These are phyloP conservation scores for Lepus oiostolus DNA, from an alignment of 2,797 vertebrate species.

Conservation along the genomic window DNA sequence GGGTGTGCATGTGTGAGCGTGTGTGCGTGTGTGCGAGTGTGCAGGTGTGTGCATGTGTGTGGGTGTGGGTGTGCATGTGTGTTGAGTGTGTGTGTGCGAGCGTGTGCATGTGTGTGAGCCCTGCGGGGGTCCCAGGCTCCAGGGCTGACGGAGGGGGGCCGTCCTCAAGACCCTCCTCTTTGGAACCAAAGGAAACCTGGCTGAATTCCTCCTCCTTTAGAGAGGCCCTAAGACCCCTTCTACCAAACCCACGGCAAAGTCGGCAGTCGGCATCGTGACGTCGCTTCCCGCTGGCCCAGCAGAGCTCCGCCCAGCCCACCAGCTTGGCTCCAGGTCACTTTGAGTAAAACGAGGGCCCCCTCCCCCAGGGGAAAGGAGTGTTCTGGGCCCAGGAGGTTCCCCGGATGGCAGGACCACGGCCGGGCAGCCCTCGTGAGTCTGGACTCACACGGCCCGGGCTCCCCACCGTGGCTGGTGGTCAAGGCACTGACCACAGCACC, in stretches of 20 bases:
- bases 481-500: not conserved
- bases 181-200: not conserved
- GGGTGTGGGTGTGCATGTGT: no score
- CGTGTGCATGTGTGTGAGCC: no score
- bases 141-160: accelerated
- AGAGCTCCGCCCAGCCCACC: no score
- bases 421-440: accelerated
- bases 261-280: not conserved
- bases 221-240: not conserved
- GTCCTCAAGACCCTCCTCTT: not conserved
- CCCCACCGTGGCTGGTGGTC: not conserved
- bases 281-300: no score
- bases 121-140: accelerated
- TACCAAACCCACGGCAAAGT: not conserved
- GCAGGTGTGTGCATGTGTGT: no score
- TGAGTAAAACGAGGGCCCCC: not conserved
- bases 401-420: not conserved
- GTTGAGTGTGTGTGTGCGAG: no score
- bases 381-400: not conserved
- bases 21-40: no score
- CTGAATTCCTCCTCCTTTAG: not conserved
- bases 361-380: not conserved
- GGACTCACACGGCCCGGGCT: not conserved
- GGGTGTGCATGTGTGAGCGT: no score
- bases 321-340: not conserved